A percentile compares a stretch with the other conserved stretches of the same genome.
phyloP scores from a whole-genome alignment of 2,113 vertebrate species.

The Petrocephalus microphthalmus region DNA sequence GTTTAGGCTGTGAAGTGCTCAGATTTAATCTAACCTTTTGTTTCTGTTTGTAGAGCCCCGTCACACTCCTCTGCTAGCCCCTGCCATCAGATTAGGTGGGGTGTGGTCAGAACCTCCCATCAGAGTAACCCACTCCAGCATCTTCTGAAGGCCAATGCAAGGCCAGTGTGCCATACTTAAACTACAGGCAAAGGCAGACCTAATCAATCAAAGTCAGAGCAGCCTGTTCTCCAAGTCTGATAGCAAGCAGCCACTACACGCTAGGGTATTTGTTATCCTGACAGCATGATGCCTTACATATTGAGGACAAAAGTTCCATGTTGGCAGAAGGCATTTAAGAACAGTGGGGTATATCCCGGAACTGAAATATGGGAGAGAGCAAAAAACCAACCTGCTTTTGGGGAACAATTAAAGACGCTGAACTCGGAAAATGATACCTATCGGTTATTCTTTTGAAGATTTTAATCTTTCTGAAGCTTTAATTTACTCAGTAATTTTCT shows the following conservation, averaged over 20 bases:
- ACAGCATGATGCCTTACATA: neutral
- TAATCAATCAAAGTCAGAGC: slow-evolving; percentile 5
- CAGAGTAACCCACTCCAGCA: neutral
- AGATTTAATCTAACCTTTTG: neutral
- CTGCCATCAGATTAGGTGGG: neutral
- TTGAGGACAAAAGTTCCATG: neutral
- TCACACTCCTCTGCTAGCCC: neutral
- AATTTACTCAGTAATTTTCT: neutral
- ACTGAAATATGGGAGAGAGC: neutral
- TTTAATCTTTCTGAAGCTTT: neutral
- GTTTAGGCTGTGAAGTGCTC: neutral
- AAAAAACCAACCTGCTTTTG: neutral
- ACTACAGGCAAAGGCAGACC: slow-evolving; percentile 2
- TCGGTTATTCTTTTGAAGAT: neutral
- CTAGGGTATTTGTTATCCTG: slow-evolving; percentile 11
- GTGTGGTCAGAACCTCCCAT: neutral
- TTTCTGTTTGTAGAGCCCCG: neutral
- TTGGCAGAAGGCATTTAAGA: neutral
- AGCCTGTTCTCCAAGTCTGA: neutral
- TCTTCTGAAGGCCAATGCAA: neutral
- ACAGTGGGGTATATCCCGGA: neutral
- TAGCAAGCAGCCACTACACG: neutral
- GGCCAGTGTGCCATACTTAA: neutral
- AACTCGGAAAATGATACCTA: neutral
- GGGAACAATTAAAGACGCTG: neutral